A percentile compares a stretch with the other conserved stretches of the same genome.
Conservation (phyloP, 2,113 vertebrate genomes). For the Rhabdornis inornatus region DNA sequence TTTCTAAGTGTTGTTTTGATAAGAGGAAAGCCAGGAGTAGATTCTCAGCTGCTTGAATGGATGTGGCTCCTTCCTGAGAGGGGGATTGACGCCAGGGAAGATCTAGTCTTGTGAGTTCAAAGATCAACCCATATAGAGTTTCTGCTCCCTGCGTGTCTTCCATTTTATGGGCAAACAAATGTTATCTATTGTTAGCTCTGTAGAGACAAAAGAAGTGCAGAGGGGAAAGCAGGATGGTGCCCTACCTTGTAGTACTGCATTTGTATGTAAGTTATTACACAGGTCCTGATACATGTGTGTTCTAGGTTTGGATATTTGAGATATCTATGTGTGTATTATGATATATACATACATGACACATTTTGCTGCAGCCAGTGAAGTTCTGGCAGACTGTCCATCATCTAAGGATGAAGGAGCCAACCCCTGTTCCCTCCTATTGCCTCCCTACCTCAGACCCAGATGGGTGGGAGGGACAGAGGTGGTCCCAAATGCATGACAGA, state of each 20-base stretch:
- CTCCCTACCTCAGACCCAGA: fast-evolving
- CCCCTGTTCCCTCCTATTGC: neutral
- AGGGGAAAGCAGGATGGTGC: neutral
- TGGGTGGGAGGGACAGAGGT: neutral
- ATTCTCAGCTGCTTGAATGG: conserved; percentile 23
- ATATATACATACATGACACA: too few species aligned
- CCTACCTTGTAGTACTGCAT: neutral
- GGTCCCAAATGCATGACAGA: neutral
- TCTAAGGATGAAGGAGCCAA: neutral
- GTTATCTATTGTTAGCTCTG: conserved; percentile 37
- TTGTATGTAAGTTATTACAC: neutral
- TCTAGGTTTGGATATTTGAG: neutral
- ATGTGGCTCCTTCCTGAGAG: neutral
- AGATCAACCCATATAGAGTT: conserved; percentile 15
- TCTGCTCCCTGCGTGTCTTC: neutral
- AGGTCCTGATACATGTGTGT: neutral
- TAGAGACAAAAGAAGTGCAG: neutral
- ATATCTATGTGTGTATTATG: neutral
- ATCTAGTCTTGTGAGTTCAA: neutral
- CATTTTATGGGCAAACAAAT: conserved; percentile 17
- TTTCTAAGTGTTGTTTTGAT: neutral
- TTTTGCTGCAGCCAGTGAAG: neutral
- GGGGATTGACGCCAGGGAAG: neutral
- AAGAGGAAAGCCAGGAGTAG: neutral
- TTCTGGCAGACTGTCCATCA: neutral